Evolutionary conservation across 2,113 vertebrate species (phyloP), one percentile per base, ranked within the genome.

Genomic region (Dascyllus trimaculatus): DNA sequence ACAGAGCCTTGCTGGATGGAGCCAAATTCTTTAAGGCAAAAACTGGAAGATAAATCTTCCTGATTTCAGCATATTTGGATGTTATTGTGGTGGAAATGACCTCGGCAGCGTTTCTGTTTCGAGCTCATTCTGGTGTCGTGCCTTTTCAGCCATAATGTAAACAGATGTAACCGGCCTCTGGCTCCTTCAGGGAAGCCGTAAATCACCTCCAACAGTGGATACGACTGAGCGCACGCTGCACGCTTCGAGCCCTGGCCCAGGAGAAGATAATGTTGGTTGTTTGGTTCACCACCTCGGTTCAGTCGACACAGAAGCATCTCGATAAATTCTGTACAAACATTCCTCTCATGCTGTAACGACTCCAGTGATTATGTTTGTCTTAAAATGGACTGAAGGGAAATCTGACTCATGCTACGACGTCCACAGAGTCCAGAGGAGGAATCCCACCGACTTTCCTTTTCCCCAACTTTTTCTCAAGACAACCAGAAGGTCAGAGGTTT

Each of bases 111-210:
- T 13, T 51, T 19, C 18, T 26, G 45, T 49, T 52, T 70, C 35
- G 54, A 4, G 5, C 7, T 32, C 1, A 15, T 65, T 56, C 10
- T 46, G 1, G n/a, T 75, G 54, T 54, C 13, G 60, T 32, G 52
- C 63, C 26, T 60, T 43, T 51, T 17, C 19, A 22, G 71, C 65
- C 75, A 48, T 57, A 46, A 58, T 57, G 65, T 29, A 64, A 75
- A 78, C 21, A 51, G 0, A 40, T 9, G 21, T 4, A 21, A 40
- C 14, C 53, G 19, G 45, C 21, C 18, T 63, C 24, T 60, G 70
- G 60, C 52, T 56, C 40, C 19, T 8, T 26, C 0, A 59, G 17
- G 19, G 45, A 51, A 25, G 60, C 14, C 48, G 52, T 61, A 32
- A 81, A 81, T 78, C 59, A 53, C n/a, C 21, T n/a, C 52, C 18